These are phyloP conservation scores for Ardeotis arabs DNA, from an alignment of 2,113 vertebrate genomes.

Conservation along the genomic window DNA sequence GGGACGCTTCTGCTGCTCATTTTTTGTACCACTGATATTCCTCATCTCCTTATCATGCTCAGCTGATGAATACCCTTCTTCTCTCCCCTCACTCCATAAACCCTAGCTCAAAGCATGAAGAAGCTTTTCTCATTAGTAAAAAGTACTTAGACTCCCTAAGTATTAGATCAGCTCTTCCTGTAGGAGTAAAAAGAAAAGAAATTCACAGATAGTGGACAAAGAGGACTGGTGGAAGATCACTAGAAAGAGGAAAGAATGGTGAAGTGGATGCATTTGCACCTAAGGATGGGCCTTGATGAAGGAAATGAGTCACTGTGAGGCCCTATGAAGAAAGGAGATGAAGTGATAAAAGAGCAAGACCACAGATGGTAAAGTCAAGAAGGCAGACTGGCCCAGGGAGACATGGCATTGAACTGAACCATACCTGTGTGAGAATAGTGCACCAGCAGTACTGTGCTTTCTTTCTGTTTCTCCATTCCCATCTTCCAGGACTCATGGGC, in stretches of 20 bases:
- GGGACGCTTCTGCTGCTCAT: neutral
- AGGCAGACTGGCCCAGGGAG: neutral
- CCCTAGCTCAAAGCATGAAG: neutral
- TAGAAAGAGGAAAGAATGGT: neutral
- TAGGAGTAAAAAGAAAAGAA: neutral
- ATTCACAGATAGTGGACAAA: neutral
- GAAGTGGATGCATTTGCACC: neutral
- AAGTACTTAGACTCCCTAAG: neutral
- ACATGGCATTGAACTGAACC: neutral
- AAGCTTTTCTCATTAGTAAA: neutral
- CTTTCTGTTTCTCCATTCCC: neutral
- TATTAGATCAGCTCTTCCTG: neutral
- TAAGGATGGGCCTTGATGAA: rapidly evolving
- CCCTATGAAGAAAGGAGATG: neutral
- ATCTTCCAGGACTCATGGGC: neutral
- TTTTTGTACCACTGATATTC: neutral
- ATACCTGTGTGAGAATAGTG: neutral
- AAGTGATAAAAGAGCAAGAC: neutral
- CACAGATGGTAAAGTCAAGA: neutral
- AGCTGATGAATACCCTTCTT: neutral
- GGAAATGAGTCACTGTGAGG: rapidly evolving
- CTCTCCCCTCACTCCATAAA: neutral
- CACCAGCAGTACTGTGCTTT: neutral
- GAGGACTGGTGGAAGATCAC: neutral
- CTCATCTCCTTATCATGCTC: neutral